Evolutionary conservation across 2,888 invertebrate genomes (phyloP).

Genomic region (Apamea anceps): DNA sequence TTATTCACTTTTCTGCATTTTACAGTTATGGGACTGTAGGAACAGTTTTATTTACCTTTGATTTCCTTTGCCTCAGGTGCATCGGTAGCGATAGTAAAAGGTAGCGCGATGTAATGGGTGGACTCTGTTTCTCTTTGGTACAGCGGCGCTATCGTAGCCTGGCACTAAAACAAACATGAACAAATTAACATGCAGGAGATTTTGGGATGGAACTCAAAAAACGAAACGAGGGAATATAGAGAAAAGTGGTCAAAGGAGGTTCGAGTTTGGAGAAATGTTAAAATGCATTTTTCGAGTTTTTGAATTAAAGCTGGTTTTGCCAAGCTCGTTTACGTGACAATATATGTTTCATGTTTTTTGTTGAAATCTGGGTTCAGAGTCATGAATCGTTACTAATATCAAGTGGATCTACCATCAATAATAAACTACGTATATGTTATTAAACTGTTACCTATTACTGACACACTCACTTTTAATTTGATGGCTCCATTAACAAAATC

Average conservation of each 20-base stretch:
- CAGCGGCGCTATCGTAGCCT: slow-evolving; percentile 84
- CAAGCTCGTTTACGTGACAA: not conserved
- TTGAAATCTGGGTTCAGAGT: too few species aligned
- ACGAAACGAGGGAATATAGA: not conserved
- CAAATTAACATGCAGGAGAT: slow-evolving; percentile 13
- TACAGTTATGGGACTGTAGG: not conserved
- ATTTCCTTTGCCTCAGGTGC: slow-evolving; percentile 45
- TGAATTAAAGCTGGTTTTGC: not conserved
- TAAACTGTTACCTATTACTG: not conserved
- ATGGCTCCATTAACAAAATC: slow-evolving; percentile 95
- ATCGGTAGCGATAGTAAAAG: slow-evolving; percentile 56
- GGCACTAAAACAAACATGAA: slow-evolving; percentile 77
- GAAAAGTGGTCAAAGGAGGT: not conserved
- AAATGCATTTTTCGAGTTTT: not conserved
- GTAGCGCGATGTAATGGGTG: slow-evolving; percentile 72
- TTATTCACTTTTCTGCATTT: not conserved
- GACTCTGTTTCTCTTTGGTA: slow-evolving; percentile 80
- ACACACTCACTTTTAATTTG: slow-evolving; percentile 92
- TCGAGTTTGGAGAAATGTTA: not conserved
- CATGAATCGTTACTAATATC: not conserved
- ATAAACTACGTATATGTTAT: not conserved
- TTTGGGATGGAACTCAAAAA: not conserved
- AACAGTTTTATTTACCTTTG: slow-evolving; percentile 28
- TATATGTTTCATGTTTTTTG: not conserved
- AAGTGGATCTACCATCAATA: not conserved